Percentiles rank a stretch among this genome's conserved stretches.
These are phyloP conservation scores for Eublepharis macularius DNA, from an alignment of 2,113 vertebrate genomes.

Conservation along the genomic window DNA sequence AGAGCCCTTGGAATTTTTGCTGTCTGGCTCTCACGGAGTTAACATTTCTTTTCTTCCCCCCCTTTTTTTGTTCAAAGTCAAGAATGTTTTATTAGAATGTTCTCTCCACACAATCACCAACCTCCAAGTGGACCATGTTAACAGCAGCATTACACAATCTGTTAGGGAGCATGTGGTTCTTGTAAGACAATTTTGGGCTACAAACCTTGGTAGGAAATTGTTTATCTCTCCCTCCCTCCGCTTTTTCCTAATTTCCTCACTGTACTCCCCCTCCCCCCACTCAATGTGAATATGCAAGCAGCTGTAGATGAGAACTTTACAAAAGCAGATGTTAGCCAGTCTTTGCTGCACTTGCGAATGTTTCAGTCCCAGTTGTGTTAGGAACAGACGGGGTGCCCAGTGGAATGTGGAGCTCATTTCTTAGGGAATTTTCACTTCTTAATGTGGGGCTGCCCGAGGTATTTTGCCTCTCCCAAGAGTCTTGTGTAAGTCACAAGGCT, in stretches of 20 bases:
- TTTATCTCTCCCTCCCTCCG: slow-evolving; percentile 64
- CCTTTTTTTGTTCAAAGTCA: slow-evolving; percentile 48
- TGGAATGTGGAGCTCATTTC: neutral
- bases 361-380: rapidly evolving
- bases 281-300: neutral
- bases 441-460: too few species aligned
- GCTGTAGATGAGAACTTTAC: slow-evolving; percentile 11
- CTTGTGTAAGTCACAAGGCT: too few species aligned
- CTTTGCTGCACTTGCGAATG: neutral
- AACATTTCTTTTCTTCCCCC: slow-evolving; percentile 51
- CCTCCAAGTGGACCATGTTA: slow-evolving; percentile 78
- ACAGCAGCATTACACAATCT: slow-evolving; percentile 69
- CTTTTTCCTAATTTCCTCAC: slow-evolving; percentile 40
- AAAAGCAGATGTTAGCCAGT: neutral
- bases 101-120: slow-evolving; percentile 74
- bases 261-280: neutral
- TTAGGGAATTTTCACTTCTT: neutral
- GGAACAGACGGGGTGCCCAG: neutral
- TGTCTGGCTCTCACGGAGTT: slow-evolving; percentile 55
- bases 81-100: slow-evolving; percentile 69
- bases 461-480: neutral
- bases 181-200: slow-evolving; percentile 67
- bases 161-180: slow-evolving; percentile 79
- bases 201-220: slow-evolving; percentile 60
- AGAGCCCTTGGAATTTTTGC: rapidly evolving